These are phyloP conservation scores for Anguilla megastoma DNA, from an alignment of 2,797 vertebrate species.

Conservation along the genomic window DNA sequence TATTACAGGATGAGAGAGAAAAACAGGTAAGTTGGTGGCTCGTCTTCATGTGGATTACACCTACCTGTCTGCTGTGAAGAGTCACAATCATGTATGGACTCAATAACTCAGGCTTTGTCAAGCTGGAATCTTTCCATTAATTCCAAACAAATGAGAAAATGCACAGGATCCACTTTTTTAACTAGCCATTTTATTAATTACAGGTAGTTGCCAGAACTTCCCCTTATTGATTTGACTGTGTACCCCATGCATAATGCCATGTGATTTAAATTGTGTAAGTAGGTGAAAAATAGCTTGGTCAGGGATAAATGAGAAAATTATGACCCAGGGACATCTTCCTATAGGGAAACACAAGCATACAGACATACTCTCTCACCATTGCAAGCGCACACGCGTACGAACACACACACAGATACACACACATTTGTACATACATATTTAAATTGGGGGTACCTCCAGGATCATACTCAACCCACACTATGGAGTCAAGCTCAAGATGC, in stretches of 20 bases:
- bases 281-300: neutral
- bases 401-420: neutral
- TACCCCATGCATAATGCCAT: neutral
- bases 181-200: neutral
- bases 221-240: neutral
- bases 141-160: slow-evolving; percentile 5
- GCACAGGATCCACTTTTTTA: neutral
- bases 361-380: neutral
- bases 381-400: too few relatives aligned
- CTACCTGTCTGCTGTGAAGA: neutral
- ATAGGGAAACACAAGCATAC: neutral
- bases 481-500: neutral
- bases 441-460: neutral
- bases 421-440: neutral
- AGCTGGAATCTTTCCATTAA: neutral
- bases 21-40: neutral
- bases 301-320: slow-evolving; percentile 15
- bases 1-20: neutral
- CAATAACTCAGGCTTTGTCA: slow-evolving; percentile 12
- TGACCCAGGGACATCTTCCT: neutral
- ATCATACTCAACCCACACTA: neutral
- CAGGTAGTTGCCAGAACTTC: neutral
- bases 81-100: neutral
- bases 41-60: neutral
- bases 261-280: neutral